Evolutionary conservation across 2,797 vertebrate genomes (phyloP), one percentile per base, ranked within the genome.

Genomic region (Coregonus ussuriensis): DNA sequence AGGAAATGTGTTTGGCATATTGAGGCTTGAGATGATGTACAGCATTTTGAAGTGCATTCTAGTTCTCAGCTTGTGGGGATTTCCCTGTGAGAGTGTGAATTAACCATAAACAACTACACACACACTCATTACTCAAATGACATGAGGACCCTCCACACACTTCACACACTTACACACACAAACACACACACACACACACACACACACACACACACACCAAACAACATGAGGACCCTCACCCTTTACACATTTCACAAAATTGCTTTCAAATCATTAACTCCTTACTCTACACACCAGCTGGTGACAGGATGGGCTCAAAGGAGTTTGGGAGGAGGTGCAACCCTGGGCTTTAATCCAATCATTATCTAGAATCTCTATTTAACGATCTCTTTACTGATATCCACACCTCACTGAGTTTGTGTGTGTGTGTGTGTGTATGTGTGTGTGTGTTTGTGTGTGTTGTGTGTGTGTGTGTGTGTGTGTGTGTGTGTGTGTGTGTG

Each of bases 291-390:
- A 63, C 82, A 89, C 85, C 89, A 92, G 89, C 91, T 92, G 91
- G 84, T 87, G 87, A 86, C 78, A 71, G 76, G 54, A 82, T 71
- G 71, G 82, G 88, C 91, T 91, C 86, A 79, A 71, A 89, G 91
- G 86, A 85, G 88, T 92, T 90, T 89, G 79, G 84, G 82, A 81
- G 84, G 82, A 91, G 89, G 87, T 91, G 89, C 91, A 85, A 88
- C 67, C 33, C 14, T 7, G 35, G 68, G 37, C 1, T 6, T 92
- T 93, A 92, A 92, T 93, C 86, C 41, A 47, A 11, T 47, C 89
- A 89, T 91, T 89, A 92, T 86, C 77, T 16, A 31, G 83, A 82
- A 33, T 81, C 80, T 85, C 89, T 90, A 90, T 93, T 91, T 83
- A 81, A 76, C 52, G 4, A 41, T 88, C 83, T 83, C 83, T 85